phyloP scores from a whole-genome alignment of 2,888 invertebrate species.

The Tuberolachnus salignus region DNA sequence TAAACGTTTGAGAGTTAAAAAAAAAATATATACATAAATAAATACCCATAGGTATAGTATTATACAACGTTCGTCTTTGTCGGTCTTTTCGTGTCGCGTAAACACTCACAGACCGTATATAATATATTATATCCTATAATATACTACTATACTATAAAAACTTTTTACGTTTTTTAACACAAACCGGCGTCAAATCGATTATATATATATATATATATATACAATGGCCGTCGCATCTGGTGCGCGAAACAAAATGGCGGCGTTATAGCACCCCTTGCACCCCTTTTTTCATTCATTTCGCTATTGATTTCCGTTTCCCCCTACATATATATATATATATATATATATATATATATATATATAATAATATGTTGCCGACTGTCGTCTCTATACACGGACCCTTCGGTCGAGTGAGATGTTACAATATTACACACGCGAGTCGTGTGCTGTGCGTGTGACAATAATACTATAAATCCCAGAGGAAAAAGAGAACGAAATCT shows the following conservation, averaged over 20 bases:
- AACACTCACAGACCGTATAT: background rate
- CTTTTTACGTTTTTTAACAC: background rate
- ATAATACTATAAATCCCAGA: constrained; percentile 33
- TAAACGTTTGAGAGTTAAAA: constrained; percentile 13
- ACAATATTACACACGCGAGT: background rate
- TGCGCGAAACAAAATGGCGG: constrained; percentile 47
- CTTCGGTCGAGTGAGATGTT: constrained; percentile 43
- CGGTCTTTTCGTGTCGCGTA: constrained; percentile 23
- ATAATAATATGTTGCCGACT: background rate
- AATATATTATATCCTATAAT: background rate
- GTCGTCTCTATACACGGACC: background rate
- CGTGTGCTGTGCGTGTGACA: constrained; percentile 19
- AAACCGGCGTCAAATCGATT: constrained; percentile 23
- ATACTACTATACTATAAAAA: background rate
- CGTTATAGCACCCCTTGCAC: constrained; percentile 24
- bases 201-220: background rate
- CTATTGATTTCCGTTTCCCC: constrained; percentile 54
- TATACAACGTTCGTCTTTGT: constrained; percentile 18
- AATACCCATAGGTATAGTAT: background rate
- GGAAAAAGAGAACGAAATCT: constrained; percentile 10
- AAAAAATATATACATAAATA: no score
- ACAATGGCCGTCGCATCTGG: constrained; percentile 54
- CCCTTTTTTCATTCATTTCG: constrained; percentile 26
- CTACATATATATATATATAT: background rate
- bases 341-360: background rate